Base-by-base conservation (phyloP, 2,888 invertebrate genomes). In the Falcaria lacertinaria region DNA sequence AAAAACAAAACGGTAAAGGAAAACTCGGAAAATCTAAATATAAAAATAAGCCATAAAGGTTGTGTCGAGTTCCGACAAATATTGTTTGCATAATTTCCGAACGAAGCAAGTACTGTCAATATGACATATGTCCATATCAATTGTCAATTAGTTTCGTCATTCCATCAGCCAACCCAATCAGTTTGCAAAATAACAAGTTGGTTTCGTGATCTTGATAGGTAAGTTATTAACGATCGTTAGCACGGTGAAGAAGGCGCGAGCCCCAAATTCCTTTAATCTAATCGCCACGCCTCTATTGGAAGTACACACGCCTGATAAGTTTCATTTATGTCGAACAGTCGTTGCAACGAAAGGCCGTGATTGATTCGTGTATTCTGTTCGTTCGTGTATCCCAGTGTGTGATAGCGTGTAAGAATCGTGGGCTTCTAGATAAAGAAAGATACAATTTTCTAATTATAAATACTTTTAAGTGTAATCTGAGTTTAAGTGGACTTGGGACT, bases 231-330 rank as follows among this genome's bases (percentile, higher is more conserved):
- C 52, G 58, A 58, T 57, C 55, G 53, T 57, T 57, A 55, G 56
- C 52, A 51, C 50, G 48, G 52, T 17, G 43, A 34, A 42, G 52
- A 55, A 32, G 15, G 32, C 45, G 53, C 44, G 48, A 57, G 56
- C 42, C 47, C 47, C 51, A 52, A 57, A 58, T 52, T 47, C 13
- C 34, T 54, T 51, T 57, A 63, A 63, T 65, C 58, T 64, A 57
- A 64, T 64, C 63, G 68, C 68, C 78, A 74, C 80, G 74, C 76
- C 76, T 75, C 68, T 72, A 42, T 50, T 48, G 56, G 56, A 59
- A 58, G 65, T 54, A 15, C 22, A 15, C 22, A 2, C 7, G 22
- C 15, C 7, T 6, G 22, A 22, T 22, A 15, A 22, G 11, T 1
- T 14, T 25, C 15, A 13, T 22, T 6, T 19, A n/a, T n/a, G 7